phyloP scores from a whole-genome alignment of 2,113 vertebrate species.

The Noctilio leporinus region DNA sequence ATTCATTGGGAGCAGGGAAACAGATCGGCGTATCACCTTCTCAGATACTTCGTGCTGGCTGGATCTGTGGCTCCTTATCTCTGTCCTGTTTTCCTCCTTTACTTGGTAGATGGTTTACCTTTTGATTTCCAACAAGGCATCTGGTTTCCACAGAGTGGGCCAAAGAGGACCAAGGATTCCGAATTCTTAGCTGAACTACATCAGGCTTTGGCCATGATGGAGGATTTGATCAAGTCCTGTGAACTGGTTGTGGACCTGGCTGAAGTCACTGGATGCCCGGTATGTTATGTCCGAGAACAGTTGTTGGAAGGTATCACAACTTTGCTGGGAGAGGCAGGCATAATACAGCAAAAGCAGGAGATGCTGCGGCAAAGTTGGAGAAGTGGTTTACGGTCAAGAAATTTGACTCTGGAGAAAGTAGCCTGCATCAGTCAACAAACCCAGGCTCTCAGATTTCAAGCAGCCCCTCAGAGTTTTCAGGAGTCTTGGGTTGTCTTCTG shows the following conservation, averaged over 20 bases:
- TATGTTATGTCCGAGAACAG: constrained; percentile 13
- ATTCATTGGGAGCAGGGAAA: not conserved
- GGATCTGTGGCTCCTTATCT: not conserved
- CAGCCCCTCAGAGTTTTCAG: not conserved
- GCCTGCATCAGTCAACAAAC: not conserved
- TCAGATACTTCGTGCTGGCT: not conserved
- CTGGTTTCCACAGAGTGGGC: constrained; percentile 17
- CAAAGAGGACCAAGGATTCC: not conserved
- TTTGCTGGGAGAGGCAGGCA: not conserved
- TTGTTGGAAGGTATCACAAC: not conserved
- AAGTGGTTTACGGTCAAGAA: not conserved
- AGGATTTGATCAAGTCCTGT: constrained; percentile 57
- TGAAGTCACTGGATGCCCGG: constrained; percentile 50
- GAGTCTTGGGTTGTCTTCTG: not conserved
- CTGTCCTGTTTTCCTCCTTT: not conserved
- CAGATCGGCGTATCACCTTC: not conserved
- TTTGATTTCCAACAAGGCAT: constrained; percentile 22
- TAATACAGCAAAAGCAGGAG: not conserved
- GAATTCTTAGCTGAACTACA: not conserved
- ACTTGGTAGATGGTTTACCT: not conserved
- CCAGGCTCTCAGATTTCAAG: fast-evolving
- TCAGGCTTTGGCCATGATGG: constrained; percentile 38
- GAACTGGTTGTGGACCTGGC: constrained; percentile 45
- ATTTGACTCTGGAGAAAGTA: not conserved
- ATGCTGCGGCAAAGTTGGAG: not conserved